Base-by-base conservation (phyloP, 2,797 vertebrate species). In the Eremophila alpestris region DNA sequence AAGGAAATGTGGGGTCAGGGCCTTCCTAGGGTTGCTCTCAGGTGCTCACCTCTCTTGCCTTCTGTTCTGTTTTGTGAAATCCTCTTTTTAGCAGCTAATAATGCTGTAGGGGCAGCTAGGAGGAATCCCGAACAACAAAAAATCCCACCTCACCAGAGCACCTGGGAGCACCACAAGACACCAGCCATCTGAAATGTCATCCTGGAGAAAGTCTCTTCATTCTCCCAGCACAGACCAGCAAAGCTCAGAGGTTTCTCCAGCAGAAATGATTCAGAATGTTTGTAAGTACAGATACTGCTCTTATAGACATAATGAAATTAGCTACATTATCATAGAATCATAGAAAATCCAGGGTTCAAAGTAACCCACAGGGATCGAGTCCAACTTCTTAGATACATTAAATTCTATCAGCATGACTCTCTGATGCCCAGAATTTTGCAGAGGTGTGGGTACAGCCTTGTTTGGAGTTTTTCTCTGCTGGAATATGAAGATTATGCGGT, bases 351-450 rank as follows among this genome's bases (percentile, higher is more conserved):
- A 45, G 21, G n/a, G 8, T 40, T 30, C 21, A 62, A 34, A 43
- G 16, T 13, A 16, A 45, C 29, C 16, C 49, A n/a, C 19, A 24
- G 29, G 23, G 56, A 51, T 7, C 0, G 0, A 51, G 24, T 30
- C n/a, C 43, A 58, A 3, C n/a, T 12, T 30, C 51, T 52, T 36
- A 79, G 13, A 36, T 27, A n/a, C 5, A n/a, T 34, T 17, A 49
- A 54, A 29, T 11, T 9, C 7, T 11, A 0, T 32, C 60, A 73
- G 7, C 0, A 0, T 15, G 48, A 19, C 17, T 30, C 41, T 71
- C 21, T 65, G 49, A 54, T 11, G 20, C 17, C 30, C 46, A 55
- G 49, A 78, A 40, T 10, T 69, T 62, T 83, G 40, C 68, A 62
- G 54, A 48, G 43, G 4, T 40, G 7, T 11, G 4, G 21, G 24